Evolutionary conservation across 2,888 invertebrate species (phyloP).

Genomic region (Thera obeliscata): DNA sequence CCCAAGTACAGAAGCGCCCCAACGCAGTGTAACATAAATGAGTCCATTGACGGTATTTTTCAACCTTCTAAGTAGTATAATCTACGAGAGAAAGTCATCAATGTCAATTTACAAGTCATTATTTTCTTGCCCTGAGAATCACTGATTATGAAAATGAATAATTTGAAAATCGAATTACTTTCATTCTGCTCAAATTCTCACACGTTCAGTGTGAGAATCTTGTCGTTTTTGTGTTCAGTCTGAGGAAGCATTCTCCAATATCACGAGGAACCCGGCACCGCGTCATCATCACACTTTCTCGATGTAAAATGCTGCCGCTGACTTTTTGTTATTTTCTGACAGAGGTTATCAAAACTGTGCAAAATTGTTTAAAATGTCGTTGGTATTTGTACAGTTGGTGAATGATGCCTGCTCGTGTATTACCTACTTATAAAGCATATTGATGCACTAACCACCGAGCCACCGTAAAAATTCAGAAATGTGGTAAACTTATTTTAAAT

Average conservation of each 20-base stretch:
- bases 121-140: constrained; percentile 10
- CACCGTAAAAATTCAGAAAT: not conserved
- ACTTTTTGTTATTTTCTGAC: constrained; percentile 59
- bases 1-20: too few relatives aligned
- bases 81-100: not conserved
- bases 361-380: not conserved
- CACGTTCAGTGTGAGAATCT: constrained; percentile 41
- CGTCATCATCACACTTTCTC: constrained; percentile 62
- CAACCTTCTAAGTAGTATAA: not conserved
- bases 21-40: too few relatives aligned
- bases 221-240: constrained; percentile 34
- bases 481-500: constrained; percentile 10
- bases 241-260: constrained; percentile 39
- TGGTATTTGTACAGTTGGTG: not conserved
- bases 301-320: constrained; percentile 49
- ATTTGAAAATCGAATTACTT: constrained; percentile 35
- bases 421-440: too few relatives aligned
- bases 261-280: constrained; percentile 47
- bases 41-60: not conserved
- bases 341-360: constrained; percentile 38
- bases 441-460: not conserved
- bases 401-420: not conserved
- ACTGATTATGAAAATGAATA: constrained; percentile 21
- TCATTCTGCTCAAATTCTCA: constrained; percentile 46
- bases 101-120: not conserved